phyloP scores from a whole-genome alignment of 2,797 vertebrate genomes.

The Monodelphis domestica region DNA sequence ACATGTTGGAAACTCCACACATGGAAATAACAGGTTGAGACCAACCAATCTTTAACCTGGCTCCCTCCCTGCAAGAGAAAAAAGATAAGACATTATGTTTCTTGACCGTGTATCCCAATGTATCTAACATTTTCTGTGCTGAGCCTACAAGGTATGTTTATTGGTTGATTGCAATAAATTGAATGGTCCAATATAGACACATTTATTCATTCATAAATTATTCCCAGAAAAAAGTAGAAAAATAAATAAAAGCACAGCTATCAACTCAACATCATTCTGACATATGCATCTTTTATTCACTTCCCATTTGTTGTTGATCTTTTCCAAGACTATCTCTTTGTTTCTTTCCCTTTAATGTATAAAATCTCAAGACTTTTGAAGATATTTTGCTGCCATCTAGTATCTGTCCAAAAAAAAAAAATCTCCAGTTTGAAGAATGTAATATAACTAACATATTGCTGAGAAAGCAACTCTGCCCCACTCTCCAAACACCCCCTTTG shows the following conservation, averaged over 20 bases:
- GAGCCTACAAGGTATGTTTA: background rate
- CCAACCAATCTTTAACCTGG: background rate
- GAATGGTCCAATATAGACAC: background rate
- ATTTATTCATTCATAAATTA: background rate
- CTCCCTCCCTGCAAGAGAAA: too few species aligned
- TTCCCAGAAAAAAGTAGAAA: background rate
- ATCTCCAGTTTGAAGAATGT: conserved; percentile 35
- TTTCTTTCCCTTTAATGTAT: conserved; percentile 79
- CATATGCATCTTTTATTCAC: background rate
- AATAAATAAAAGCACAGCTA: background rate
- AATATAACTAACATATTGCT: conserved; percentile 37
- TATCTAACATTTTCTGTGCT: background rate
- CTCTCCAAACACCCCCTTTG: conserved; percentile 32
- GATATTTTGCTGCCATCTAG: conserved; percentile 55
- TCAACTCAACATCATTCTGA: background rate
- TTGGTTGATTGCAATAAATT: background rate
- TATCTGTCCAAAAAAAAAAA: conserved; percentile 63
- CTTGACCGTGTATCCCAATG: background rate
- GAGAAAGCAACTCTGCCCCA: conserved; percentile 60
- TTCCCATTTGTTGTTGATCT: conserved; percentile 66
- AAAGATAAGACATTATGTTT: background rate
- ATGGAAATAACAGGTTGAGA: background rate
- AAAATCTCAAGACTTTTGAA: conserved; percentile 77
- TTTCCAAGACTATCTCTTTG: conserved; percentile 76
- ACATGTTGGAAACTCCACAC: background rate